Conservation (phyloP, 2,888 invertebrate species). For the Beris chalybata region DNA sequence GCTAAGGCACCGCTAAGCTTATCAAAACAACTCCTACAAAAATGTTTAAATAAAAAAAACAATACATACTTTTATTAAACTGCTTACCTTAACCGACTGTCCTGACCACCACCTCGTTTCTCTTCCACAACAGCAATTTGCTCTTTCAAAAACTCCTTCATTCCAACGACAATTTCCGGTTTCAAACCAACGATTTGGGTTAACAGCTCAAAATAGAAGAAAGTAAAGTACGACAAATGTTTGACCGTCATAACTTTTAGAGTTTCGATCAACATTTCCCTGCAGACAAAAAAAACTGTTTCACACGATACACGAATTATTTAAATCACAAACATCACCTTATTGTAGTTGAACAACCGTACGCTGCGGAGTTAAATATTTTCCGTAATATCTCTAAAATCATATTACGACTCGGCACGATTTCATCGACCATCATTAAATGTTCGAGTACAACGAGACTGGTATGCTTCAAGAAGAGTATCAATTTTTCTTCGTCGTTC, state of each 20-base stretch:
- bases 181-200: constrained; percentile 49
- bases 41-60: background rate
- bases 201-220: constrained; percentile 52
- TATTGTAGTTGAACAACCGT: constrained; percentile 41
- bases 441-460: constrained; percentile 51
- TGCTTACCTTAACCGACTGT: constrained; percentile 49
- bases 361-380: constrained; percentile 43
- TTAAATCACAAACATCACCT: constrained; percentile 36
- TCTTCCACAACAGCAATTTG: constrained; percentile 50
- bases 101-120: constrained; percentile 53
- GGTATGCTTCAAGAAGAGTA: constrained; percentile 47
- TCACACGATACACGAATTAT: background rate
- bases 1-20: constrained; percentile 26
- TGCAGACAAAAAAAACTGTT: constrained; percentile 22
- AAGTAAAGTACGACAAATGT: constrained; percentile 53
- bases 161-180: constrained; percentile 44
- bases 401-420: constrained; percentile 49
- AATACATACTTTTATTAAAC: constrained; percentile 10
- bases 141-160: constrained; percentile 47
- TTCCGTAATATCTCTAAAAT: constrained; percentile 47
- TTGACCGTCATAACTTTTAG: constrained; percentile 50
- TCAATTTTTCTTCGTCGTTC: constrained; percentile 41
- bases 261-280: constrained; percentile 44
- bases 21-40: constrained; percentile 19
- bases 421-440: constrained; percentile 54